Evolutionary conservation across 1,140 invertebrate species (phyloP).

Genomic region (Condylostylus longicornis): DNA sequence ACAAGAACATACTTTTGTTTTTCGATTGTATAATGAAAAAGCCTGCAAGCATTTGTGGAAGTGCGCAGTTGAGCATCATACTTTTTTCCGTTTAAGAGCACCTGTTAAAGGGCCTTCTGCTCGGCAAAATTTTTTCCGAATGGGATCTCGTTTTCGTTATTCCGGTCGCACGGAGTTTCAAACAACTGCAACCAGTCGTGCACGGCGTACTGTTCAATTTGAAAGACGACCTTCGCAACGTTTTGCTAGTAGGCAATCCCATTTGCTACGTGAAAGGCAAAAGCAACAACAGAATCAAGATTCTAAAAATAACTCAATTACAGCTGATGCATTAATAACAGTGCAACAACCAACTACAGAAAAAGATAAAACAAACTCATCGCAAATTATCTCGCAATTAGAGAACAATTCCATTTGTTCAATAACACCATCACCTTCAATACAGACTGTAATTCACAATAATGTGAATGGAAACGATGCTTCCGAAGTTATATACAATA

Average conservation of each 20-base stretch:
- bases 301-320: conserved; percentile 11
- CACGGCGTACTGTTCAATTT: conserved; percentile 81
- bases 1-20: conserved; percentile 87
- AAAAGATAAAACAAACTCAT: neutral
- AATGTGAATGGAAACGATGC: conserved; percentile 22
- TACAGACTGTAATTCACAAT: conserved; percentile 30
- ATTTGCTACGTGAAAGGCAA: conserved; percentile 60
- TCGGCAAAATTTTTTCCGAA: conserved; percentile 89
- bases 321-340: conserved; percentile 31
- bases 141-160: conserved; percentile 92
- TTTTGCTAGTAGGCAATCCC: conserved; percentile 78
- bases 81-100: conserved; percentile 88
- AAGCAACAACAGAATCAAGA: conserved; percentile 34
- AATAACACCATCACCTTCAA: conserved; percentile 26
- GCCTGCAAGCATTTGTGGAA: conserved; percentile 99
- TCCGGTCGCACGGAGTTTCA: conserved; percentile 92
- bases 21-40: conserved; percentile 84
- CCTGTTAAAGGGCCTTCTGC: conserved; percentile 77
- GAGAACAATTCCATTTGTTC: conserved; percentile 9
- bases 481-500: no score
- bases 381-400: neutral
- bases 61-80: conserved; percentile 97
- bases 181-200: conserved; percentile 75
- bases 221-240: conserved; percentile 91
- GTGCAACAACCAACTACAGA: conserved; percentile 18